A percentile compares a stretch with the other conserved stretches of the same genome.
Conservation (phyloP, 2,888 invertebrate species). For the Lycaena phlaeas region DNA sequence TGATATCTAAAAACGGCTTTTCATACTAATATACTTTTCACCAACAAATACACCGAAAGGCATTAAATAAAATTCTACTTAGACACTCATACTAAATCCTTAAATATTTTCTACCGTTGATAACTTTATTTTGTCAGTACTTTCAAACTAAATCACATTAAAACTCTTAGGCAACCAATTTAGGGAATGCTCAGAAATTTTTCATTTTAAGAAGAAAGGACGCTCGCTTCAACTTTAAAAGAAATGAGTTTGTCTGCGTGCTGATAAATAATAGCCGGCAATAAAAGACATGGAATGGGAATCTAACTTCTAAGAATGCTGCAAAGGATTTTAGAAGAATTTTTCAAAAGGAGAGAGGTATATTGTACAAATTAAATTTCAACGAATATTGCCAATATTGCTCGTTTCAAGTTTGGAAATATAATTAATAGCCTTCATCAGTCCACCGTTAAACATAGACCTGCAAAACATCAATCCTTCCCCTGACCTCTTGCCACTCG, state of each 20-base stretch:
- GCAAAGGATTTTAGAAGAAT: conserved; percentile 11
- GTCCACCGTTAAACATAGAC: too few species aligned
- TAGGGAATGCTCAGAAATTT: conserved; percentile 9
- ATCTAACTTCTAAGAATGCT: conserved; percentile 8
- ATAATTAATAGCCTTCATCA: too few species aligned
- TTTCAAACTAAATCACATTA: conserved; percentile 5
- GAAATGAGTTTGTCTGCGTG: conserved; percentile 14
- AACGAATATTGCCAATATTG: too few species aligned
- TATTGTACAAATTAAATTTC: too few species aligned
- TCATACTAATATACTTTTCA: too few species aligned
- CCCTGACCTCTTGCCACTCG: too few species aligned
- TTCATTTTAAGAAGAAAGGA: conserved; percentile 4
- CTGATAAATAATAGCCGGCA: conserved; percentile 14
- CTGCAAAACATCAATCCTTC: too few species aligned
- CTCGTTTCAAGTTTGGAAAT: too few species aligned
- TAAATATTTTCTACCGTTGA: neutral
- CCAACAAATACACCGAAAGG: too few species aligned
- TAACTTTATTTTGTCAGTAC: neutral
- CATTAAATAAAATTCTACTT: too few species aligned
- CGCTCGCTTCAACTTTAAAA: conserved; percentile 12
- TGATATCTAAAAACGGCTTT: too few species aligned
- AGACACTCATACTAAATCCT: too few species aligned
- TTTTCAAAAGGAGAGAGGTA: conserved; percentile 1
- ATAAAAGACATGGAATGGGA: conserved; percentile 14
- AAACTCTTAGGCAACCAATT: conserved; percentile 3